A percentile compares a stretch with the other conserved stretches of the same genome.
These are phyloP conservation scores for Pitangus sulphuratus DNA, from an alignment of 2,797 vertebrate species.

Conservation along the genomic window DNA sequence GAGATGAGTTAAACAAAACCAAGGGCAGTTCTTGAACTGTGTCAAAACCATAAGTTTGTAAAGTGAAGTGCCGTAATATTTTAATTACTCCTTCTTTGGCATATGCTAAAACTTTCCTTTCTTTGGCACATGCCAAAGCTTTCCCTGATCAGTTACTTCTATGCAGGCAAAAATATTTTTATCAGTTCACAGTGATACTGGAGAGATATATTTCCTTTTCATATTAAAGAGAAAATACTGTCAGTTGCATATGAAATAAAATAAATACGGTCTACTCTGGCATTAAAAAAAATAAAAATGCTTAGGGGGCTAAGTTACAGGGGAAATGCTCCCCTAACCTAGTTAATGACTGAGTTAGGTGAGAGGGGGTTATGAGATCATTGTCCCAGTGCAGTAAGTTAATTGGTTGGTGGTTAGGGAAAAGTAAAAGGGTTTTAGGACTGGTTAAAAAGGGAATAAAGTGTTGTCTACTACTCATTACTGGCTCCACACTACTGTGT, in stretches of 20 bases:
- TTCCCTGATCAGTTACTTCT: neutral
- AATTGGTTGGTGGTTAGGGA: slow-evolving; percentile 63
- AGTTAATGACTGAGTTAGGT: slow-evolving; percentile 51
- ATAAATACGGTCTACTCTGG: neutral
- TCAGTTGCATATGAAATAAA: neutral
- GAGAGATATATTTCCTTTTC: neutral
- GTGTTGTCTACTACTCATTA: neutral
- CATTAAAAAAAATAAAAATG: neutral
- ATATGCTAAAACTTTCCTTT: neutral
- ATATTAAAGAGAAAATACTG: neutral
- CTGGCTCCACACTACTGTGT: neutral
- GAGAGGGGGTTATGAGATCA: neutral
- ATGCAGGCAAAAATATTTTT: neutral
- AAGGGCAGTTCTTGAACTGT: neutral
- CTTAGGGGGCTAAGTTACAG: slow-evolving; percentile 44
- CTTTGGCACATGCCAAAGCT: neutral
- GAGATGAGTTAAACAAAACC: neutral
- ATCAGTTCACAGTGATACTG: neutral
- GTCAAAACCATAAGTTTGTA: neutral
- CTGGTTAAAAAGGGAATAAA: slow-evolving; percentile 16
- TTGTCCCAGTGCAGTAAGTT: slow-evolving; percentile 47
- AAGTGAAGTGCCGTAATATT: neutral
- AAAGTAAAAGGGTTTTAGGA: slow-evolving; percentile 17
- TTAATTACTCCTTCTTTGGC: neutral
- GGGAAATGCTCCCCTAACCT: slow-evolving; percentile 52